Evolutionary conservation across 53 echinoderm and acorn worm genomes (phyloP).

Genomic region (Henricia sp.): DNA sequence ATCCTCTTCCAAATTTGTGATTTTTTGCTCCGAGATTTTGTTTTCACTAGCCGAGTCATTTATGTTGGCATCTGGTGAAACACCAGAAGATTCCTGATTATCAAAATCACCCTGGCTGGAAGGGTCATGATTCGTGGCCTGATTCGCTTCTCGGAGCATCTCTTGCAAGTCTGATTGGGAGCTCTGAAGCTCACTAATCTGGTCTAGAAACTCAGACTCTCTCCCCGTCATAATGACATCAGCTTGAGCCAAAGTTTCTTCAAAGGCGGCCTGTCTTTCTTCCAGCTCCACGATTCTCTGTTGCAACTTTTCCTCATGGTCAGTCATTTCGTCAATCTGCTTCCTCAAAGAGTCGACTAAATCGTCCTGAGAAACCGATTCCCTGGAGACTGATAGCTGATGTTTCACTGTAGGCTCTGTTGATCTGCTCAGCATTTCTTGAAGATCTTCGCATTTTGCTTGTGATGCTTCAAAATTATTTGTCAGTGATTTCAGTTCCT

Average conservation of each 20-base stretch:
- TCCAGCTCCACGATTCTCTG: conserved; percentile 78
- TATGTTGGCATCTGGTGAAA: conserved; percentile 32
- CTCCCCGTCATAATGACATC: conserved; percentile 88
- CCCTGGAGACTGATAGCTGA: not conserved
- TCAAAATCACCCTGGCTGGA: conserved; percentile 11
- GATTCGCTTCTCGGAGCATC: conserved; percentile 47
- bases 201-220: conserved; percentile 70
- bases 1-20: conserved; percentile 52
- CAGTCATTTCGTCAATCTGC: conserved; percentile 64
- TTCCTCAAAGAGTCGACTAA: conserved; percentile 61
- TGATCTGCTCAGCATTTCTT: conserved; percentile 18
- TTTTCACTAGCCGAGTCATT: conserved; percentile 1
- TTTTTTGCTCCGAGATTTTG: conserved; percentile 1
- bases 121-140: not conserved
- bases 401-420: too few relatives aligned
- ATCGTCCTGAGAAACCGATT: not conserved
- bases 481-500: conserved; percentile 33
- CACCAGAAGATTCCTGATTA: conserved; percentile 20
- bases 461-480: conserved; percentile 30
- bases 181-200: conserved; percentile 76
- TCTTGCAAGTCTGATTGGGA: conserved; percentile 78
- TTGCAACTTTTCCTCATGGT: conserved; percentile 66
- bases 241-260: conserved; percentile 90
- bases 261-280: conserved; percentile 80
- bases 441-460: conserved; percentile 25